Evolutionary conservation across 2,113 vertebrate species (phyloP).

Genomic region (Protobothrops mucrosquamatus): DNA sequence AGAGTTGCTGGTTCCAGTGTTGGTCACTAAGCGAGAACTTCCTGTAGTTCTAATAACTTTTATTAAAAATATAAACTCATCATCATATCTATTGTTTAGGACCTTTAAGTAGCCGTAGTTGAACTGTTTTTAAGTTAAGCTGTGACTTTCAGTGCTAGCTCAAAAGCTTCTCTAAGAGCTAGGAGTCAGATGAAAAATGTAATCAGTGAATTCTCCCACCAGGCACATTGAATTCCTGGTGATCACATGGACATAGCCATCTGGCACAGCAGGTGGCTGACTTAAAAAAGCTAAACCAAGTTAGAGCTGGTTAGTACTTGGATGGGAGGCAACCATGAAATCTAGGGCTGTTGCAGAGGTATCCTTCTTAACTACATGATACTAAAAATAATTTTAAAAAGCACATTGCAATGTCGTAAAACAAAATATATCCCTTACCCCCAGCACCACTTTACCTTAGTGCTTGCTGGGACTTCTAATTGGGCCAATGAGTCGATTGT

Average conservation of each 20-base stretch:
- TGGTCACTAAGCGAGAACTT: too few relatives aligned
- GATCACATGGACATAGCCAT: neutral
- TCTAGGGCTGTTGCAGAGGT: neutral
- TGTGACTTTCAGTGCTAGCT: neutral
- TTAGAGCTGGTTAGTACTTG: neutral
- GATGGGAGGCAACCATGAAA: neutral
- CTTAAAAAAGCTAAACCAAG: neutral
- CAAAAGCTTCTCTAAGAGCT: neutral
- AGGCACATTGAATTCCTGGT: neutral
- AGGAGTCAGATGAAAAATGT: neutral
- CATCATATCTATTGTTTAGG: neutral
- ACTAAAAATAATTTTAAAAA: neutral
- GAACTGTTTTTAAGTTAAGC: neutral
- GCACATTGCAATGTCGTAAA: neutral
- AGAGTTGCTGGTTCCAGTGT: too few relatives aligned
- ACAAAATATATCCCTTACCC: neutral
- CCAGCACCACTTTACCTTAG: neutral
- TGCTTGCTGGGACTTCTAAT: conserved; percentile 5
- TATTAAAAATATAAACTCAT: neutral
- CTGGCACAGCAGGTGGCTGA: neutral
- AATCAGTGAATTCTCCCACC: neutral
- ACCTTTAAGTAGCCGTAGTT: neutral
- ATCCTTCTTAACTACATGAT: neutral
- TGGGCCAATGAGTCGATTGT: conserved; percentile 12
- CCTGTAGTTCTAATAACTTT: neutral